Conservation (phyloP, 2,797 vertebrate species). For the Protosalanx chinensis region DNA sequence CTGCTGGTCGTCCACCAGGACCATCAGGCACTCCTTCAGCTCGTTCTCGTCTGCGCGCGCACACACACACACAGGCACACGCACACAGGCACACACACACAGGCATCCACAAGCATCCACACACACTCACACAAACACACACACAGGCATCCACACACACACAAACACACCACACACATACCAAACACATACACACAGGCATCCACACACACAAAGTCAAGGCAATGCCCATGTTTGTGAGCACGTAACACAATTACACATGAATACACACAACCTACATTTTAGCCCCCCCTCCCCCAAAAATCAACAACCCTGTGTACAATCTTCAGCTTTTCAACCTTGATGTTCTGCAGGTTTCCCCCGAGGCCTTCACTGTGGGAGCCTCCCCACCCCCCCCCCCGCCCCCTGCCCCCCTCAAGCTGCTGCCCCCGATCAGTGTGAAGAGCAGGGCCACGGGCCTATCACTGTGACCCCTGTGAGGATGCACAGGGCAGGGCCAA, state of each 20-base stretch:
- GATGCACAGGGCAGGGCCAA: conserved; percentile 48
- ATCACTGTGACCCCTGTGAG: conserved; percentile 27
- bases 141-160: neutral
- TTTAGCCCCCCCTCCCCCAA: no score
- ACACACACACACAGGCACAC: neutral
- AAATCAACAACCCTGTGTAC: no score
- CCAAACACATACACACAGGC: conserved; percentile 10
- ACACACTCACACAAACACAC: conserved; percentile 3
- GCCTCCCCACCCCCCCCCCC: no score
- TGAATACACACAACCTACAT: neutral
- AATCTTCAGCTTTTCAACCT: no score
- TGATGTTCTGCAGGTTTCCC: no score
- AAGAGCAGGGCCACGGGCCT: conserved; percentile 28
- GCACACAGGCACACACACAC: conserved; percentile 7
- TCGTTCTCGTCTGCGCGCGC: conserved; percentile 78
- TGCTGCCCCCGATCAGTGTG: conserved; percentile 1
- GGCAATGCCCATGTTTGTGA: neutral
- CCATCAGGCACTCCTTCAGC: conserved; percentile 89
- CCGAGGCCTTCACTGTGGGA: no score
- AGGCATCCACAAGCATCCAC: neutral
- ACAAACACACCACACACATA: conserved; percentile 7
- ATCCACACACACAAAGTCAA: neutral
- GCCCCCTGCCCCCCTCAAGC: no score
- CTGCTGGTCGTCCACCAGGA: conserved; percentile 94
- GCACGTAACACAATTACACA: neutral